Evolutionary conservation across 1,140 invertebrate species (phyloP).

Genomic region (Saccostrea echinata): DNA sequence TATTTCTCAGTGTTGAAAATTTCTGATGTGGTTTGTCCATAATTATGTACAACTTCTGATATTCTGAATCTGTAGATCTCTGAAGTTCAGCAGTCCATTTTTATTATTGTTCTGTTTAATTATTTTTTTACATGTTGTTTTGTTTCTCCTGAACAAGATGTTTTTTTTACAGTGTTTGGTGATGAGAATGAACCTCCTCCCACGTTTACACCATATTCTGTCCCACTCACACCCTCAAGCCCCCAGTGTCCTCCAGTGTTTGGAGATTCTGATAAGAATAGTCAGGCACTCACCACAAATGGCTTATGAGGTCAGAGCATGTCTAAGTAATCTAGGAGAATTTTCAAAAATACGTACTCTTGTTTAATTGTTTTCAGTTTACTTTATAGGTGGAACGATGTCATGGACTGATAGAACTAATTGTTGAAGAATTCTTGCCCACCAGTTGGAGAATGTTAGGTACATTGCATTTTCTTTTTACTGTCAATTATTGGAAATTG

Average conservation of each 20-base stretch:
- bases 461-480: slow-evolving; percentile 42
- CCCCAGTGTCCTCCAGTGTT: slow-evolving; percentile 73
- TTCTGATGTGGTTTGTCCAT: too few relatives aligned
- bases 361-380: not conserved
- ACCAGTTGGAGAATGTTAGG: slow-evolving; percentile 64
- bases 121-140: too few relatives aligned
- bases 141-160: not conserved
- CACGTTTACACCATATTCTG: slow-evolving; percentile 82
- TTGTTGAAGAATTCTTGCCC: slow-evolving; percentile 77
- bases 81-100: too few relatives aligned
- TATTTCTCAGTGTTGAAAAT: too few relatives aligned
- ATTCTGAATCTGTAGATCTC: too few relatives aligned
- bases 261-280: slow-evolving; percentile 79
- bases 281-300: slow-evolving; percentile 77
- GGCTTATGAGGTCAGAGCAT: slow-evolving; percentile 75
- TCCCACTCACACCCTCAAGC: slow-evolving; percentile 73
- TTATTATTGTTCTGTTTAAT: too few relatives aligned
- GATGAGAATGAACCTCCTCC: slow-evolving; percentile 87
- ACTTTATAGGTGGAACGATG: slow-evolving; percentile 60
- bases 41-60: too few relatives aligned
- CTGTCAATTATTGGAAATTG: too few relatives aligned
- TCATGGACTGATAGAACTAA: slow-evolving; percentile 63
- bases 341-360: not conserved
- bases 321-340: not conserved
- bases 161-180: slow-evolving; percentile 84